A percentile compares a stretch with the other conserved stretches of the same genome.
Conservation (phyloP, 2,888 invertebrate genomes). For the Perdita meconis region DNA sequence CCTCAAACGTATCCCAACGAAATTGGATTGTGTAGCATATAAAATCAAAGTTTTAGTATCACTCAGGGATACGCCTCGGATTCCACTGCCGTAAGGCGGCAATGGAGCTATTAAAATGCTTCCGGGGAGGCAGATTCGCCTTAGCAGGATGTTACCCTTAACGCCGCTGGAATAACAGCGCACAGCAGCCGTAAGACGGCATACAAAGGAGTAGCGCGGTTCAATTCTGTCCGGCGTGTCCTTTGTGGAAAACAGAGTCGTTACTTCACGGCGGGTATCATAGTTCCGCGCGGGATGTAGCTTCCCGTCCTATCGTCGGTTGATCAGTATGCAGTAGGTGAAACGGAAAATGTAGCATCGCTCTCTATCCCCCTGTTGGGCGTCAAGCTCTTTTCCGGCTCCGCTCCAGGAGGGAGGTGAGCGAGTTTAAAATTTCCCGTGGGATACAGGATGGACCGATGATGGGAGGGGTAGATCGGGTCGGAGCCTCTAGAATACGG, state of each 20-base stretch:
- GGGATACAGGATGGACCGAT: constrained; percentile 65
- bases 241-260: constrained; percentile 33
- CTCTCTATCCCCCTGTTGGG: constrained; percentile 16
- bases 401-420: constrained; percentile 15
- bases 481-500: constrained; percentile 3
- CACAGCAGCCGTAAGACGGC: constrained; percentile 8
- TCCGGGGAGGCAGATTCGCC: constrained; percentile 14
- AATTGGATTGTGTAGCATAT: not conserved
- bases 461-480: constrained; percentile 39
- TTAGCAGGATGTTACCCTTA: constrained; percentile 13
- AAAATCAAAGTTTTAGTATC: not conserved
- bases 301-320: constrained; percentile 18
- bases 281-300: constrained; percentile 8
- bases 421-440: constrained; percentile 71
- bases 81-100: not conserved
- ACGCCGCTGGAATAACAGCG: constrained; percentile 6
- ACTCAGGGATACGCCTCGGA: not conserved
- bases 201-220: constrained; percentile 36
- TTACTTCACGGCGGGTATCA: constrained; percentile 19
- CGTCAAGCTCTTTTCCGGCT: constrained; percentile 20
- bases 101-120: constrained; percentile 10
- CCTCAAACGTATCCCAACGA: not conserved
- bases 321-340: constrained; percentile 54
- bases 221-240: constrained; percentile 38
- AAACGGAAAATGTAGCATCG: constrained; percentile 46